Evolutionary conservation across 2,888 invertebrate species (phyloP).

Genomic region (Tenthredo livida): DNA sequence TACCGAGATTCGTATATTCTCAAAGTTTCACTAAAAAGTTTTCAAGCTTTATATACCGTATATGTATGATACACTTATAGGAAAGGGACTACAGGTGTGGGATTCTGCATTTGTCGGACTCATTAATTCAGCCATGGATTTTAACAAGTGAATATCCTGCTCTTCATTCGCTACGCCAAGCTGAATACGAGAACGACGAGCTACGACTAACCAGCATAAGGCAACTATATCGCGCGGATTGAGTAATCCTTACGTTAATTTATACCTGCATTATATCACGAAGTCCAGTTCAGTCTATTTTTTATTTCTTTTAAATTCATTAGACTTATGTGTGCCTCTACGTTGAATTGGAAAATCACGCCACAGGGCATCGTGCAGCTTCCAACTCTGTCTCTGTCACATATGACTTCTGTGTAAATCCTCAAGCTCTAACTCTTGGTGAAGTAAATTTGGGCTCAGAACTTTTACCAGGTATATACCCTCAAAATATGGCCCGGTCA

Average conservation of each 20-base stretch:
- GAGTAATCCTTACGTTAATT: constrained; percentile 38
- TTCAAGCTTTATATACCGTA: background rate
- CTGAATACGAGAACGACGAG: constrained; percentile 36
- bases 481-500: background rate
- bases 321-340: too few relatives aligned
- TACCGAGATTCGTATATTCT: background rate
- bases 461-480: too few relatives aligned
- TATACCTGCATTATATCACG: background rate
- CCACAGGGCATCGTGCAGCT: too few relatives aligned
- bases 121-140: constrained; percentile 43
- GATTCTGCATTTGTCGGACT: constrained; percentile 26
- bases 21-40: background rate
- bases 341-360: too few relatives aligned
- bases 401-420: too few relatives aligned
- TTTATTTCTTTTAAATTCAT: background rate
- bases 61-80: too few relatives aligned
- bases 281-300: background rate
- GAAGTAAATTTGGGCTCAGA: background rate
- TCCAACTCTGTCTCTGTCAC: too few relatives aligned
- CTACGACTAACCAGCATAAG: background rate
- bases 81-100: background rate
- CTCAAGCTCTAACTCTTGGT: too few relatives aligned
- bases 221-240: background rate
- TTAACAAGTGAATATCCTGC: constrained; percentile 49
- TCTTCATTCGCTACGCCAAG: constrained; percentile 47